Base-by-base conservation (phyloP, 2,113 vertebrate species). In the Hippocampus abdominalis region DNA sequence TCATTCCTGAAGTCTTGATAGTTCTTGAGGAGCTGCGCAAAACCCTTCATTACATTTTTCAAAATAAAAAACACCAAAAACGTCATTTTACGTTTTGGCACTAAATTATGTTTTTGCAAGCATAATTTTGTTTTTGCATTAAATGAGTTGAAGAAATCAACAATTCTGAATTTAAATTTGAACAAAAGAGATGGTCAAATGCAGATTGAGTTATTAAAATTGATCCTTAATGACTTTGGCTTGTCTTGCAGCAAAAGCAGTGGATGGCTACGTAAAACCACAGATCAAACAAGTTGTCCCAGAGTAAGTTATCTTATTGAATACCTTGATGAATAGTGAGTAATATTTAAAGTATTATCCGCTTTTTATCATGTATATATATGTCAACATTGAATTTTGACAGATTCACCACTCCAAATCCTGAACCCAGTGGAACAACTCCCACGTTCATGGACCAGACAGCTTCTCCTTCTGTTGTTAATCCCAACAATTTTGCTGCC, bases 251-350 rank as follows among this genome's bases (percentile, higher is more conserved):
- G 96, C 94, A 21, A 97, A 98, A 93, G 81, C 87, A 1, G 93
- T 94, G 76, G 97, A 98, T 9, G 96, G 97, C 63, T 98, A 98
- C 0, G 96, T 98, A 70, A 98, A 98, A 87, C 96, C 97, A 18
- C 95, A 96, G 89, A 98, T 98, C 92, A 98, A 96, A 88, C 97
- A 98, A 90, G 96, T 98, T 70, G 97, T 98, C 29, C 97, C 97
- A 75, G 97, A 98, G 97, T 98, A 92, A 96, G 96, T 79, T 63
- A 25, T 13, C 44, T 39, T 57, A 44, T 67, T 48, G 16, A 70
- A 66, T 62, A 21, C 20, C n/a, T 40, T 15, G 29, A 29, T 8
- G 5, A 21, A 53, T 53, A n/a, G 1, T 1, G 20, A 1, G 15
- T 46, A 49, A 7, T 18, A 21, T 49, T 49, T 5, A 4, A 49